These are phyloP conservation scores for Brassicogethes aeneus DNA, from an alignment of 2,888 invertebrate species.

Conservation along the genomic window DNA sequence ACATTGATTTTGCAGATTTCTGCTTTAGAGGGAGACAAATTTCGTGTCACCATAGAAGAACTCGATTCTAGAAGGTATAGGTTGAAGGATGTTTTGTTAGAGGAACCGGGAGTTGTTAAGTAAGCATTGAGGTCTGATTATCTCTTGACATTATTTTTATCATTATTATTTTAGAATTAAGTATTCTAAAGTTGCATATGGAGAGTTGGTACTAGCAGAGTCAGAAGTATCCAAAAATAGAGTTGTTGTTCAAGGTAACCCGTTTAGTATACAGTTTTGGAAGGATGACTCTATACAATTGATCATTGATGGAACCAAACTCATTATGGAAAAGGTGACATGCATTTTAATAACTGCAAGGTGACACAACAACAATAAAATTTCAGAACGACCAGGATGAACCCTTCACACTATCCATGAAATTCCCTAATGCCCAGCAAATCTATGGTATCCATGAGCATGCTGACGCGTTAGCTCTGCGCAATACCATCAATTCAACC, in stretches of 20 bases:
- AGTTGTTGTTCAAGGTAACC: background rate
- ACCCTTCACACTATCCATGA: slow-evolving; percentile 20
- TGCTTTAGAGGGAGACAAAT: slow-evolving; percentile 2
- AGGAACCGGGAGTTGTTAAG: slow-evolving; percentile 6
- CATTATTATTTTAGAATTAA: no score
- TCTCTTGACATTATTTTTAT: no score
- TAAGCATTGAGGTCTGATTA: background rate
- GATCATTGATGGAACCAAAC: background rate
- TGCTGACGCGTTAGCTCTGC: slow-evolving; percentile 76
- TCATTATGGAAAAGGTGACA: background rate
- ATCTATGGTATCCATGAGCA: slow-evolving; percentile 71
- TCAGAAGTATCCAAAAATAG: background rate
- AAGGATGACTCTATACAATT: background rate
- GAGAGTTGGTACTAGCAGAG: no score
- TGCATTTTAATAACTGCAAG: background rate
- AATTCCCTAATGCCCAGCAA: slow-evolving; percentile 15
- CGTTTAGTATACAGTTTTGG: background rate
- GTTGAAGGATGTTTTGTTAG: slow-evolving; percentile 1
- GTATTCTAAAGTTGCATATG: no score
- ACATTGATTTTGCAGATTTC: background rate
- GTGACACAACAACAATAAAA: background rate
- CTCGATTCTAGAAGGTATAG: slow-evolving; percentile 1
- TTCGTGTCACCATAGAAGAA: slow-evolving; percentile 2
- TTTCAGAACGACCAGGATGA: background rate
- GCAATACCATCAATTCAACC: slow-evolving; percentile 57